Percentiles rank a stretch among this genome's conserved stretches.
These are phyloP conservation scores for Thamnophis sirtalis DNA, from an alignment of 2,113 vertebrate genomes.

Conservation along the genomic window DNA sequence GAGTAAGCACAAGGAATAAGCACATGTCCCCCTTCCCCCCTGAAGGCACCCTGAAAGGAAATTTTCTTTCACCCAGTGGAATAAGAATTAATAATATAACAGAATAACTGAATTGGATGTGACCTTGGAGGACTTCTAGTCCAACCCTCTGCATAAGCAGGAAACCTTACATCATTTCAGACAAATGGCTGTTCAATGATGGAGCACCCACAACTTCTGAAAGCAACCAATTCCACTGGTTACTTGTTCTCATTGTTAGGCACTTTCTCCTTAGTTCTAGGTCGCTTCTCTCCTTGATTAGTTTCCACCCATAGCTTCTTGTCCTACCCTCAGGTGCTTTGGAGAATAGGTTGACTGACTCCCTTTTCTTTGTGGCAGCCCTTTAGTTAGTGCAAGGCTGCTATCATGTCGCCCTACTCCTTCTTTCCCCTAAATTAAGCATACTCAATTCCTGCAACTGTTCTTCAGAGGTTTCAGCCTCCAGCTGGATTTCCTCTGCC, in stretches of 20 bases:
- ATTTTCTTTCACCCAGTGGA: not conserved
- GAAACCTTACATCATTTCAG: not conserved
- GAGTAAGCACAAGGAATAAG: not conserved
- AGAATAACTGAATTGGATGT: not conserved
- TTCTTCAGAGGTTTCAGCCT: not conserved
- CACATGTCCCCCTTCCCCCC: not conserved
- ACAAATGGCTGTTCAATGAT: not conserved
- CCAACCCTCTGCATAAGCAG: not conserved
- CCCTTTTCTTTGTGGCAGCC: not conserved
- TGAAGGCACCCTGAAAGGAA: not conserved
- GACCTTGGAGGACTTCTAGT: not conserved
- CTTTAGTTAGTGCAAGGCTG: not conserved
- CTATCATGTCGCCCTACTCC: not conserved
- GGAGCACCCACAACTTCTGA: not conserved
- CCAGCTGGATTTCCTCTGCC: not conserved
- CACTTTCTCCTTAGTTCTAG: not conserved
- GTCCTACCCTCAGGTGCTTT: not conserved
- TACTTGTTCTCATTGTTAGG: not conserved
- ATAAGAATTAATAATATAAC: not conserved
- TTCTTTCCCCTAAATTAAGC: too few species aligned
- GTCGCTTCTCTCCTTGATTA: not conserved
- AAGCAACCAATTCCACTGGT: not conserved
- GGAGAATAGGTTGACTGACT: not conserved
- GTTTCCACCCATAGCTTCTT: not conserved
- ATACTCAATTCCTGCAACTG: too few species aligned